Evolutionary conservation across 2,797 vertebrate species (phyloP).

Genomic region (Manis javanica): DNA sequence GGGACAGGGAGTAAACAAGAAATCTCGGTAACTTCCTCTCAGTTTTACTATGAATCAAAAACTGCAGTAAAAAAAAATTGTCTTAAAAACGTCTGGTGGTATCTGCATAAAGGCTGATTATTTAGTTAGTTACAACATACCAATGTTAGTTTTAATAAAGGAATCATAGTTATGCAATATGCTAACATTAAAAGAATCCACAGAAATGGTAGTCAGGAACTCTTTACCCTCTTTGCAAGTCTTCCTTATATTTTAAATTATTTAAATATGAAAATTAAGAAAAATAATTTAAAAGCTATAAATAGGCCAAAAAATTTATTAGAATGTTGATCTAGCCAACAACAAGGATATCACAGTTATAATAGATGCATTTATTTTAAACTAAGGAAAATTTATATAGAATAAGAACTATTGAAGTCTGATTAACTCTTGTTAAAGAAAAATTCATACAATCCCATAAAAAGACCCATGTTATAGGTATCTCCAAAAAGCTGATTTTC

Average conservation of each 20-base stretch:
- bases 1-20: not conserved
- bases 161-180: not conserved
- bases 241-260: not conserved
- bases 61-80: not conserved
- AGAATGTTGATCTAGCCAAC: not conserved
- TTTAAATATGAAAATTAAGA: not conserved
- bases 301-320: not conserved
- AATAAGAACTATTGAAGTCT: not conserved
- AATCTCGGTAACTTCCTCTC: not conserved
- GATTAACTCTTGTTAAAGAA: not conserved
- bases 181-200: not conserved
- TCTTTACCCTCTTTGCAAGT: not conserved
- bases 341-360: not conserved
- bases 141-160: not conserved
- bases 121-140: not conserved
- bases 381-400: not conserved
- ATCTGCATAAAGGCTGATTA: not conserved
- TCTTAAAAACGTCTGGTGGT: not conserved
- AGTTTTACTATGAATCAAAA: not conserved
- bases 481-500: not conserved
- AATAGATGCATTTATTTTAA: not conserved
- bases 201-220: not conserved
- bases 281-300: not conserved
- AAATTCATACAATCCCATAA: not conserved
- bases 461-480: not conserved